These are phyloP conservation scores for Scomber colias DNA, from an alignment of 2,113 vertebrate species.

Conservation along the genomic window DNA sequence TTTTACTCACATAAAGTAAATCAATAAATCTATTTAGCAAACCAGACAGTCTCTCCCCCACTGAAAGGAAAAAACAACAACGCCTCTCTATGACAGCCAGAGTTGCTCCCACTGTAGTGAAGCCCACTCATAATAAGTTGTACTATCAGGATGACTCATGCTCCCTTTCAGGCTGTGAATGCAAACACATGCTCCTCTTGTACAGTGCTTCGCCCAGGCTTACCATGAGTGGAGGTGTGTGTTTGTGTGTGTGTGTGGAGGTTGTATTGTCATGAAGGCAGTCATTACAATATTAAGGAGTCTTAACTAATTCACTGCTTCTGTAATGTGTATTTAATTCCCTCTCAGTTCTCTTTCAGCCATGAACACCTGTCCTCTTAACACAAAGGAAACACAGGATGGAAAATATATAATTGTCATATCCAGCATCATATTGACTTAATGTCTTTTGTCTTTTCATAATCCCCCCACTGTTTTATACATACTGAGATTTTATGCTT, in stretches of 20 bases:
- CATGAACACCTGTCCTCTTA: not conserved
- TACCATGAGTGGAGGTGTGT: conserved; percentile 26
- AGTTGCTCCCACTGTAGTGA: conserved; percentile 40
- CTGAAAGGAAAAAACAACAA: not conserved
- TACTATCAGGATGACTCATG: conserved; percentile 60
- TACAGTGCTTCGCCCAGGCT: conserved; percentile 35
- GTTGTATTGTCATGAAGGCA: conserved; percentile 11
- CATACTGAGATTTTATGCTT: no score
- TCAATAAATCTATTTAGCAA: conserved; percentile 52
- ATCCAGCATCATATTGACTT: no score
- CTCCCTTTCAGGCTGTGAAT: conserved; percentile 32
- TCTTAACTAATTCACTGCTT: conserved; percentile 11
- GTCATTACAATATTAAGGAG: conserved; percentile 24
- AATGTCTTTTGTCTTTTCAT: not conserved
- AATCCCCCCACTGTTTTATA: not conserved
- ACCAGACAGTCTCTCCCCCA: conserved; percentile 50
- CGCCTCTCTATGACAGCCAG: not conserved
- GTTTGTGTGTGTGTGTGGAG: conserved; percentile 11
- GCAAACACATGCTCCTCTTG: conserved; percentile 24
- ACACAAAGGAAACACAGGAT: no score
- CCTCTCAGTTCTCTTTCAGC: not conserved
- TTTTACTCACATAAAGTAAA: conserved; percentile 43
- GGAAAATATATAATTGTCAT: not conserved
- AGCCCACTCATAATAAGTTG: conserved; percentile 51
- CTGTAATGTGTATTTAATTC: conserved; percentile 27